Conservation (phyloP, 2,113 vertebrate genomes). For the Carassius carassius region DNA sequence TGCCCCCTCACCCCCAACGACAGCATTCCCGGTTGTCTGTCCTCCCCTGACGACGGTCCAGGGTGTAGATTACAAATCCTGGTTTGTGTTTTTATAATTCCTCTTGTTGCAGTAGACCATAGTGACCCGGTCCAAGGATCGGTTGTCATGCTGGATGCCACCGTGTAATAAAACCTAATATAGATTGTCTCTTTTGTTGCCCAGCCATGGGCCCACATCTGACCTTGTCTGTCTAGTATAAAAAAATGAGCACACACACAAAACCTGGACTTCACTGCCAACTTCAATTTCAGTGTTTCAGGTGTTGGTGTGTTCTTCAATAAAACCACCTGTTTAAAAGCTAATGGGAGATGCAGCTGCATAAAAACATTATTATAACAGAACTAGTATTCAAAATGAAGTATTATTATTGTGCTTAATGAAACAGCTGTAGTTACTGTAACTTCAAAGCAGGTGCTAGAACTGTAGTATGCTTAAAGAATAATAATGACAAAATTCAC, state of each 20-base stretch:
- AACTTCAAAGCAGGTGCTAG: constrained; percentile 35
- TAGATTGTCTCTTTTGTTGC: constrained; percentile 41
- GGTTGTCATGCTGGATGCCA: constrained; percentile 31
- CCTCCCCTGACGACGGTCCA: background rate
- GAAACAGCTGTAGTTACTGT: constrained; percentile 38
- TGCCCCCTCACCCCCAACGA: background rate
- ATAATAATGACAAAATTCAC: background rate
- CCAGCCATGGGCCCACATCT: constrained; percentile 26
- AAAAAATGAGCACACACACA: background rate
- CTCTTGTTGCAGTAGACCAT: constrained; percentile 27
- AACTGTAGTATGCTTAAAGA: constrained; percentile 21
- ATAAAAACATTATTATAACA: background rate
- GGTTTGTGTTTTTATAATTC: constrained; percentile 26
- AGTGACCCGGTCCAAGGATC: constrained; percentile 21
- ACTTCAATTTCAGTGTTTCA: constrained; percentile 40
- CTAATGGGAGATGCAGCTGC: constrained; percentile 44
- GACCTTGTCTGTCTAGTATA: constrained; percentile 30
- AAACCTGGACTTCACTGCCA: constrained; percentile 24
- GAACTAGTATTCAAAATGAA: constrained; percentile 40
- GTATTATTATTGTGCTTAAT: constrained; percentile 37
- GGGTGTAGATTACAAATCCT: constrained; percentile 23
- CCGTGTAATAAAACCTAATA: constrained; percentile 38
- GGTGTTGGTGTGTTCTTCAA: constrained; percentile 16
- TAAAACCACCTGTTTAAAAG: constrained; percentile 49
- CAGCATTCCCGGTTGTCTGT: constrained; percentile 7